phyloP scores from a whole-genome alignment of 2,888 invertebrate genomes.

The Papilio gigon region DNA sequence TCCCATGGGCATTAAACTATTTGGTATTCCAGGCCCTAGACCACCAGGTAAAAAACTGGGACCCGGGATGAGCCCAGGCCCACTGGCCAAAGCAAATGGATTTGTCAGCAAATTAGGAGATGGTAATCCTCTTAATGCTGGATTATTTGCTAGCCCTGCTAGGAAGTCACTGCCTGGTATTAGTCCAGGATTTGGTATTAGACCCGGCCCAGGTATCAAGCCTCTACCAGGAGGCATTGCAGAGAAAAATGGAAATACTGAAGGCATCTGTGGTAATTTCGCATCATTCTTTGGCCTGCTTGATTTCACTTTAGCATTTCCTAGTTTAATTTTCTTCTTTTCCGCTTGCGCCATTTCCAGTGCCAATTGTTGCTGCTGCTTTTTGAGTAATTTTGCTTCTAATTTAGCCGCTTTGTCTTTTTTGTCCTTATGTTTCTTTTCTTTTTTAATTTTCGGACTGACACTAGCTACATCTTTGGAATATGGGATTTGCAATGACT shows the following conservation, averaged over 20 bases:
- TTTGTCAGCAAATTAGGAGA: conserved; percentile 75
- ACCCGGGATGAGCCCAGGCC: conserved; percentile 85
- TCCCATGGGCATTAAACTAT: conserved; percentile 78
- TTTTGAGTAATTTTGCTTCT: conserved; percentile 74
- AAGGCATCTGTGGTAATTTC: conserved; percentile 70
- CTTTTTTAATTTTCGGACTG: conserved; percentile 83
- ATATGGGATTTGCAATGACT: conserved; percentile 74
- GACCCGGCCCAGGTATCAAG: conserved; percentile 80
- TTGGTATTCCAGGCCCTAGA: conserved; percentile 69
- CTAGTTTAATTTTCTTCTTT: conserved; percentile 67
- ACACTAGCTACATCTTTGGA: conserved; percentile 80
- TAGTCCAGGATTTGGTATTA: conserved; percentile 75
- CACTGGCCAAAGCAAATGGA: conserved; percentile 80
- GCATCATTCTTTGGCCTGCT: conserved; percentile 73
- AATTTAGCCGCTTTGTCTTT: conserved; percentile 77
- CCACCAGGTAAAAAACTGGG: conserved; percentile 71
- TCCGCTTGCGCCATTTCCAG: conserved; percentile 71
- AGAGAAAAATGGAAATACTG: conserved; percentile 77
- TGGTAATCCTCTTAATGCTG: conserved; percentile 71
- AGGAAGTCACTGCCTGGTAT: conserved; percentile 77
- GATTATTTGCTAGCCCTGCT: conserved; percentile 73
- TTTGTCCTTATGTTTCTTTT: conserved; percentile 80
- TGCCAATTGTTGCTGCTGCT: conserved; percentile 75
- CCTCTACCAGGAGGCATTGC: conserved; percentile 77
- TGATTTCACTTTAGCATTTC: conserved; percentile 66